Conservation (phyloP, 1,140 invertebrate species). For the Halictus rubicundus region DNA sequence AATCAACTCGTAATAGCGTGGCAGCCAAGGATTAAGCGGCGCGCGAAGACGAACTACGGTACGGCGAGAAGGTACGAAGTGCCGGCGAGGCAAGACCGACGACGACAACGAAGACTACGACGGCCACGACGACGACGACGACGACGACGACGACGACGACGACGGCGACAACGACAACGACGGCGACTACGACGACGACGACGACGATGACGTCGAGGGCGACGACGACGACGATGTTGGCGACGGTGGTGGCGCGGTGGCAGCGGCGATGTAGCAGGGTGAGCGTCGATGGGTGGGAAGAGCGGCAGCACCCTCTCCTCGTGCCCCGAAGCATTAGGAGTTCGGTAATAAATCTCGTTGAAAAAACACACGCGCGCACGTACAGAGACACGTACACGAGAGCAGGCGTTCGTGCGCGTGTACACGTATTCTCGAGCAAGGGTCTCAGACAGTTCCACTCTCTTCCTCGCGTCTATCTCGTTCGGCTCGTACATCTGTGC, state of each 20-base stretch:
- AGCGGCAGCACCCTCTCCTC: conserved; percentile 55
- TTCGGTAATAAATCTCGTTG: conserved; percentile 79
- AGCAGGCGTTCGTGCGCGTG: conserved; percentile 38
- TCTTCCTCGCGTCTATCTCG: conserved; percentile 67
- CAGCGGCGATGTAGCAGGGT: conserved; percentile 13
- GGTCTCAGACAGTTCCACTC: conserved; percentile 59
- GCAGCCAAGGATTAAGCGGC: conserved; percentile 55
- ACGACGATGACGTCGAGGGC: not conserved
- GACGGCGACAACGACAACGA: conserved; percentile 1
- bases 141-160: not conserved
- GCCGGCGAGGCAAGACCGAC: conserved; percentile 37
- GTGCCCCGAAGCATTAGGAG: conserved; percentile 72
- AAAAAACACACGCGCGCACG: conserved; percentile 74
- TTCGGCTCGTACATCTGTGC: conserved; percentile 65
- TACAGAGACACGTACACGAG: conserved; percentile 31
- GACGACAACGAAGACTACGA: not conserved
- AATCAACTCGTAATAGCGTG: conserved; percentile 64
- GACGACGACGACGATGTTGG: conserved; percentile 24
- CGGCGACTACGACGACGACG: conserved; percentile 17
- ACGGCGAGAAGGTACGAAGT: conserved; percentile 49
- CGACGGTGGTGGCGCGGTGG: not conserved
- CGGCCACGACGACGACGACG: not conserved
- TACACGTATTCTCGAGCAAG: conserved; percentile 34
- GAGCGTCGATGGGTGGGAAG: conserved; percentile 30
- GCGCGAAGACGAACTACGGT: conserved; percentile 52